Evolutionary conservation across 2,113 vertebrate species (phyloP).

Genomic region (Naja naja): DNA sequence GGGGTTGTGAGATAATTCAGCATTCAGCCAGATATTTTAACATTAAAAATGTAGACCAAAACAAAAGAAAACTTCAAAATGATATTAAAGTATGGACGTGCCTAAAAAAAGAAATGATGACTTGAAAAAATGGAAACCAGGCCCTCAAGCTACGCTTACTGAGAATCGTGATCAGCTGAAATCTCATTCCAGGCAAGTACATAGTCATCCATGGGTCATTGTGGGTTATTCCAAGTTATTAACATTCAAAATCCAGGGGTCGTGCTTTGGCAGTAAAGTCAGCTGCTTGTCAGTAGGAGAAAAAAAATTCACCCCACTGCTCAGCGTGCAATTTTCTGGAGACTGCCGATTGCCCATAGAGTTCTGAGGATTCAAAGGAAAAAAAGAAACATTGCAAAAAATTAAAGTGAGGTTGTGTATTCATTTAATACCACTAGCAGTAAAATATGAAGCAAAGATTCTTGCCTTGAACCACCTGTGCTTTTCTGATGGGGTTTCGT

Average conservation of each 20-base stretch:
- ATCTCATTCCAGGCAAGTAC: neutral
- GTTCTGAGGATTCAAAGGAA: neutral
- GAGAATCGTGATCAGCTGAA: neutral
- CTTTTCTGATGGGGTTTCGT: neutral
- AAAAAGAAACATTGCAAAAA: neutral
- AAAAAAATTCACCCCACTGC: neutral
- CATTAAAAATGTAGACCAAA: neutral
- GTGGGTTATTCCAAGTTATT: neutral
- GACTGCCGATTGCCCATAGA: neutral
- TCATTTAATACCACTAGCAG: neutral
- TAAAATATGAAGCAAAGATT: neutral
- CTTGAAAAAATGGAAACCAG: neutral
- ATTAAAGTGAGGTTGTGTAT: neutral
- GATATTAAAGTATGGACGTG: neutral
- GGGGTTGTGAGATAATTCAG: neutral
- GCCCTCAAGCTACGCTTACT: neutral
- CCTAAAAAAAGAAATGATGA: neutral
- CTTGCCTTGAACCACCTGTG: neutral
- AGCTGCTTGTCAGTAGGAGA: neutral
- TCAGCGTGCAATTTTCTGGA: neutral
- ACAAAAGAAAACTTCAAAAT: neutral
- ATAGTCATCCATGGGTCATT: neutral
- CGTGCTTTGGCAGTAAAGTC: neutral
- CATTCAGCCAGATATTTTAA: neutral
- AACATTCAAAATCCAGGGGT: neutral